These are phyloP conservation scores for Eptatretus atami DNA, from an alignment of 2,797 vertebrate genomes.

Conservation along the genomic window DNA sequence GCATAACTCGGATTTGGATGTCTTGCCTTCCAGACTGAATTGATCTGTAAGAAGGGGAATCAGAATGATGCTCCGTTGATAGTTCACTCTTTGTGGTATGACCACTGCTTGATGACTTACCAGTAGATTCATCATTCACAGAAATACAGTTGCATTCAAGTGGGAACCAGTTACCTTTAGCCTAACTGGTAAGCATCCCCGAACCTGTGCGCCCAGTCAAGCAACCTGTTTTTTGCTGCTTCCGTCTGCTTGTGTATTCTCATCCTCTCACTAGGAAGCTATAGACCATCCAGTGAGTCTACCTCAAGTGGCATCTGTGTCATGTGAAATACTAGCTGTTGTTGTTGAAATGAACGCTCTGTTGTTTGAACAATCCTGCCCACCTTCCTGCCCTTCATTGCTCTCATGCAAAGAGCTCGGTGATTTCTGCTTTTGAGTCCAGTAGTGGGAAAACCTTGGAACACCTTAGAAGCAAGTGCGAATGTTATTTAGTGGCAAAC, in stretches of 20 bases:
- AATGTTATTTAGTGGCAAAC: constrained; percentile 9
- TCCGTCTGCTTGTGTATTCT: constrained; percentile 46
- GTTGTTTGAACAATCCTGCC: constrained; percentile 87
- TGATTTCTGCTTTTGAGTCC: constrained; percentile 20
- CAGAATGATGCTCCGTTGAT: constrained; percentile 19
- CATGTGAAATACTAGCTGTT: constrained; percentile 93
- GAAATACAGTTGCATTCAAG: constrained; percentile 37
- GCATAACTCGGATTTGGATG: constrained; percentile 83
- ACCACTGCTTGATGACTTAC: constrained; percentile 14
- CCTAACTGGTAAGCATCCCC: not conserved
- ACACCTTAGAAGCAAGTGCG: constrained; percentile 21
- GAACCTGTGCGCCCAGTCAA: constrained; percentile 45
- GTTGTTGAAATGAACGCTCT: constrained; percentile 90
- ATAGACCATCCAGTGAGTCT: constrained; percentile 90
- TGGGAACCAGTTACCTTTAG: constrained; percentile 28
- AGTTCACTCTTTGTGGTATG: not conserved
- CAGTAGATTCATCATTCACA: not conserved
- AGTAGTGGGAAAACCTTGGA: no score
- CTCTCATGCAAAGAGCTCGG: constrained; percentile 27
- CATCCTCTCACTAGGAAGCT: constrained; percentile 95
- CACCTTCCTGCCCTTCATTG: constrained; percentile 46
- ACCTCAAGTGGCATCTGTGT: constrained; percentile 95
- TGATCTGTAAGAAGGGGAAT: constrained; percentile 24
- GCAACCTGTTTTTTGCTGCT: constrained; percentile 49
- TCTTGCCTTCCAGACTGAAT: constrained; percentile 77